Evolutionary conservation across 2,113 vertebrate genomes (phyloP), one percentile per base, ranked within the genome.

Genomic region (Planiliza haematocheilus): DNA sequence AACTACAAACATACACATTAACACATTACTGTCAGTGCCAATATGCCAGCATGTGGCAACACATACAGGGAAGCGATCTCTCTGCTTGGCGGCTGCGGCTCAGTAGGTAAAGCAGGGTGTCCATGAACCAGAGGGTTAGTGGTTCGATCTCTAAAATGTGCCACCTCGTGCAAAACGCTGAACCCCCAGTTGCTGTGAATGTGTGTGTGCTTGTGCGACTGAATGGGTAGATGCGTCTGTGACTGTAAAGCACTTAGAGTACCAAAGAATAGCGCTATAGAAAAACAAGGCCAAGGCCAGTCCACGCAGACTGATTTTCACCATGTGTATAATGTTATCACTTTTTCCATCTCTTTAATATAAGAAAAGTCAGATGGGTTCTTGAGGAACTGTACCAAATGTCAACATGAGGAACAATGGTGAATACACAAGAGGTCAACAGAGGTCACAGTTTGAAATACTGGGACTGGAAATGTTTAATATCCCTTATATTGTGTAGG

Each of bases 1-100:
- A 43, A 37, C 42, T 64, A 61, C 37, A 81, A 66, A 67, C 34
- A 57, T 64, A 20, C 17, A 71, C 16, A 70, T 69, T 77, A 72
- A 80, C 60, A 58, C 77, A 63, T 58, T 41, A 30, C 51, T 43
- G 8, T 42, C 34, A 41, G 45, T 66, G 65, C 41, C 60, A 76
- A 45, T 58, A 68, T 46, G 34, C 73, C 43, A 60, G 49, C 36
- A 62, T 64, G 61, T 43, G 59, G 46, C 39, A 59, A 68, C 74
- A 51, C 63, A 36, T 7, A 36, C 57, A 58, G 56, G 64, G 20
- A 70, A 48, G 43, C 36, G 37, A 72, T 61, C 50, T 51, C 69
- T 74, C 12, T 2, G 75, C 52, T 64, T 46, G n/a, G n/a, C n/a
- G n/a, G n/a, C n/a, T n/a, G n/a, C n/a, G n/a, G n/a, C n/a, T n/a